Evolutionary conservation across 2,113 vertebrate genomes (phyloP), one percentile per base, ranked within the genome.

Genomic region (Notiomystis cincta): DNA sequence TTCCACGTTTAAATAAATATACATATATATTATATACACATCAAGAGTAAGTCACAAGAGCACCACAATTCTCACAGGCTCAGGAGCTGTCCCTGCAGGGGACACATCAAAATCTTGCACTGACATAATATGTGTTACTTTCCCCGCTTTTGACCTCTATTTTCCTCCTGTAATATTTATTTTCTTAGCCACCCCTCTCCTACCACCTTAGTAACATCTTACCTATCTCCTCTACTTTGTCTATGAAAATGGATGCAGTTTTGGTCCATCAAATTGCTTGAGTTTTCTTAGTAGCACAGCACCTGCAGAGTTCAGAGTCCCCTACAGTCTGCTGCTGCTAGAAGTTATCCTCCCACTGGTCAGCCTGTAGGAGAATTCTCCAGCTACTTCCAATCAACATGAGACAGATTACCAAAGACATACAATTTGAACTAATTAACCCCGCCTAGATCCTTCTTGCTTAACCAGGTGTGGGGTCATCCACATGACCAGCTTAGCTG

Each of bases 401-500:
- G 37, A 92, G 75, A 73, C 58, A 62, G 67, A 75, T 89, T 95
- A 92, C 58, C 62, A 83, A 92, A 92, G 76, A 27, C 45, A 31
- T 57, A 42, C 11, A 77, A 88, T 91, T 95, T 82, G 48, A 96
- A 83, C 58, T 92, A 81, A 89, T 90, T 95, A 96, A 96, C 94
- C 93, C 65, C 87, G 42, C 56, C 67, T 75, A 66, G 67, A 71
- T 56, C 72, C 51, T 81, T 93, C 70, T 28, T 75, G 86, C 60
- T 78, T 83, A 81, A 57, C 76, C 94, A 95, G 91, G 44, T 96
- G 89, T 83, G 47, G 69, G 76, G 82, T 97, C 94, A 90, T 56
- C 45, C 60, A 10, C 21, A 24, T 22, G 56, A 73, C 67, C 86
- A 93, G 3, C 44, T 89, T 82, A 89, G 86, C 86, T 86, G 89